A percentile compares a stretch with the other conserved stretches of the same genome.
These are phyloP conservation scores for Callimorpha dominula DNA, from an alignment of 2,888 invertebrate genomes.

Conservation along the genomic window DNA sequence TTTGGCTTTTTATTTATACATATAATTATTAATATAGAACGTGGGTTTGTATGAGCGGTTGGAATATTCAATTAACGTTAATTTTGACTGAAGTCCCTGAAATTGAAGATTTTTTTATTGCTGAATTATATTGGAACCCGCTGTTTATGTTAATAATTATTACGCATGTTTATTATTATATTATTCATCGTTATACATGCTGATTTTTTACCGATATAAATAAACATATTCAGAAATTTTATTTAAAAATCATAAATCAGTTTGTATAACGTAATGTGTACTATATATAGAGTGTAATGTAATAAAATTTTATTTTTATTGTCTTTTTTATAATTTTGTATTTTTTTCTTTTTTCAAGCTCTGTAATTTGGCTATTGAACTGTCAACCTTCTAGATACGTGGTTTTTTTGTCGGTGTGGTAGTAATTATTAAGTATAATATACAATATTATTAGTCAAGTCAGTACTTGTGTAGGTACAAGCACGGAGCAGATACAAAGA, in stretches of 20 bases:
- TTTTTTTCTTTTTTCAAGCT: not conserved
- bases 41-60: too few species aligned
- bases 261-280: not conserved
- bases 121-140: not conserved
- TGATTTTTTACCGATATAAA: not conserved
- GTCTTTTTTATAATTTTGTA: not conserved
- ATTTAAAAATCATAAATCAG: not conserved
- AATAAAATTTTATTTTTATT: not conserved
- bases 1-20: slow-evolving; percentile 6
- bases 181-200: not conserved
- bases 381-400: not conserved
- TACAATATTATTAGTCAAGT: too few species aligned
- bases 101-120: too few species aligned
- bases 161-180: not conserved
- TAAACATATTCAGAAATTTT: not conserved
- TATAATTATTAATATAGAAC: slow-evolving; percentile 11
- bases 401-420: not conserved
- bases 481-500: too few species aligned
- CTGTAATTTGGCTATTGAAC: not conserved
- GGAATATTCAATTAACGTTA: too few species aligned
- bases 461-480: too few species aligned
- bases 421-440: not conserved
- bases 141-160: not conserved
- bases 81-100: too few species aligned
- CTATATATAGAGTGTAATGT: not conserved